Conservation (phyloP, 2,113 vertebrate genomes). For the Murina feae region DNA sequence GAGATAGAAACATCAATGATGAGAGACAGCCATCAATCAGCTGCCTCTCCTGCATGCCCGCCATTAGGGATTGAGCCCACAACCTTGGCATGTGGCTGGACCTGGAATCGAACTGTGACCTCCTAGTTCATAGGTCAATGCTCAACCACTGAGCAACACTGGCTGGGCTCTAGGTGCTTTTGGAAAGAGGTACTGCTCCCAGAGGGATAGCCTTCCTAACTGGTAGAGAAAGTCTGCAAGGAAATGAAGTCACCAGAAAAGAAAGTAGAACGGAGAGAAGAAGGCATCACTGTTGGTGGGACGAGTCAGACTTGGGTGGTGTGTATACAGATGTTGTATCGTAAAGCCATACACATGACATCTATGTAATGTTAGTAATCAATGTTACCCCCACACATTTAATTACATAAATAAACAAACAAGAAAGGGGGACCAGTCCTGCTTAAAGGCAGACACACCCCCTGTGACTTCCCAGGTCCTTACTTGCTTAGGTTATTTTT, state of each 20-base stretch:
- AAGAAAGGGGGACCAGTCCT: background rate
- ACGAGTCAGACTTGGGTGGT: background rate
- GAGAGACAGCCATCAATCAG: too few relatives aligned
- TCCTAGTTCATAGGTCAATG: too few relatives aligned
- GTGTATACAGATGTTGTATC: background rate
- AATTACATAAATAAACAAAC: background rate
- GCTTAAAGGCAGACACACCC: background rate
- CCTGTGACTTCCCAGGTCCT: background rate
- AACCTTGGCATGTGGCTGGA: too few relatives aligned
- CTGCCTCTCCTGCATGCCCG: too few relatives aligned
- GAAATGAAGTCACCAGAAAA: background rate
- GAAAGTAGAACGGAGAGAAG: background rate
- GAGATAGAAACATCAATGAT: too few relatives aligned
- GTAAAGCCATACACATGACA: too few relatives aligned
- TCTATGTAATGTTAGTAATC: background rate
- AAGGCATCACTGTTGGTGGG: background rate
- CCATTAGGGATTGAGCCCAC: too few relatives aligned
- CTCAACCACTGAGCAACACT: too few relatives aligned
- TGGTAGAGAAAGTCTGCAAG: background rate
- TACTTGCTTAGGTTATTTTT: background rate
- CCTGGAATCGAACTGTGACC: too few relatives aligned
- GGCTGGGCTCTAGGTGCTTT: background rate
- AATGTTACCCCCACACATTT: background rate
- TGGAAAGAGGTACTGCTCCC: background rate
- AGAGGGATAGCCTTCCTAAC: background rate